A percentile compares a stretch with the other conserved stretches of the same genome.
Conservation (phyloP, 1,140 invertebrate species). For the Matsumurasca onukii region DNA sequence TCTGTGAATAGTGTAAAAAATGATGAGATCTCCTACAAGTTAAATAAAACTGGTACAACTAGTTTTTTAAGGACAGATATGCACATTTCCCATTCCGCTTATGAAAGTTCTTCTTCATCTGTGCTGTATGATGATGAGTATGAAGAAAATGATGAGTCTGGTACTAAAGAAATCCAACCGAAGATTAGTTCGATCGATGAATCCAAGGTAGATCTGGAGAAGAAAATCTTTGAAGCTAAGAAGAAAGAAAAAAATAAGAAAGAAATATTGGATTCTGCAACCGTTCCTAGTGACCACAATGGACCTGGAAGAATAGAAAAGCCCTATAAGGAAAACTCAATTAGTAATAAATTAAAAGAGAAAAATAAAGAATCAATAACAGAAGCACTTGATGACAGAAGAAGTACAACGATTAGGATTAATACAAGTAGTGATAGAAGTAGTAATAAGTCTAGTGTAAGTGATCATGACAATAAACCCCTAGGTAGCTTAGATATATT, state of each 20-base stretch:
- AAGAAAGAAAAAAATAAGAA: slow-evolving; percentile 20
- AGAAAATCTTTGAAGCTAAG: slow-evolving; percentile 7
- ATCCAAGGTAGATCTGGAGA: not conserved
- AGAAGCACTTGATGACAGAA: slow-evolving; percentile 23
- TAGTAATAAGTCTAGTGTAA: slow-evolving; percentile 11
- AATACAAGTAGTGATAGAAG: slow-evolving; percentile 13
- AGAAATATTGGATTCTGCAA: slow-evolving; percentile 13
- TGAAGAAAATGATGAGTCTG: not conserved
- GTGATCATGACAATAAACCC: slow-evolving; percentile 15
- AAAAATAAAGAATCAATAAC: slow-evolving; percentile 11
- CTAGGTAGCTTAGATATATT: not conserved
- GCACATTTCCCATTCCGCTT: not conserved
- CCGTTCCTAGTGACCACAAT: not conserved
- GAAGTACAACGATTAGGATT: slow-evolving; percentile 21
- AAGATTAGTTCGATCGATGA: not conserved
- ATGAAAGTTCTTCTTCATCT: not conserved
- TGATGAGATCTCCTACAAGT: slow-evolving; percentile 5
- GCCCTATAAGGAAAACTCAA: slow-evolving; percentile 11
- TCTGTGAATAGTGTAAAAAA: not conserved
- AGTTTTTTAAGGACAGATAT: not conserved
- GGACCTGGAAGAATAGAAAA: slow-evolving; percentile 14
- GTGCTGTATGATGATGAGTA: not conserved
- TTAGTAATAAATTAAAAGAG: slow-evolving; percentile 18
- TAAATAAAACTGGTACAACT: not conserved
- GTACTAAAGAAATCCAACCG: not conserved